Base-by-base conservation (phyloP, 2,888 invertebrate species). In the Tricholauxania praeusta region DNA sequence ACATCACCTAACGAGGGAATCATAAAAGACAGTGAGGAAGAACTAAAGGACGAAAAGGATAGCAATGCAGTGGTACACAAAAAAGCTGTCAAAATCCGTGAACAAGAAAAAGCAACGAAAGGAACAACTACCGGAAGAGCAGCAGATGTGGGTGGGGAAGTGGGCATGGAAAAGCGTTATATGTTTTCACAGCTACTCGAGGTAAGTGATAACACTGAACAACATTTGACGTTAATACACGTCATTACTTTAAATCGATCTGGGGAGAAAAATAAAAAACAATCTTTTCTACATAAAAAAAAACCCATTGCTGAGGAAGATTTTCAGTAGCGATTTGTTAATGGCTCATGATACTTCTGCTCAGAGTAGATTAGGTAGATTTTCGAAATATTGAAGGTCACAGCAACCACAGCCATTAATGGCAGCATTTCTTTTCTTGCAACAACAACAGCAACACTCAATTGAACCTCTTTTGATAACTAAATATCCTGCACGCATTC, bases 171-270 rank as follows among this genome's bases (percentile, higher is more conserved):
- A 39, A 59, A 65, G 53, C 72, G 64, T 4, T 86, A 86, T 48
- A 78, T 85, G 72, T 86, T 86, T 75, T 86, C 85, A 8, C 81
- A 86, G 72, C 76, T 86, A n/a, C 80, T 85, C 65, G 82, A 84
- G 73, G 81, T 81, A 66, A 74, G 77, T 59, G 17, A 47, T 39
- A 39, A 39, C 10, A 39, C 7, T 39, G 39, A 28, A 39, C 6
- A 39, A 39, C 6, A 10, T 39, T 39, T 39, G 39, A 39, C 10
- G 39, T 39, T 10, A 6, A 39, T 39, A 39, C 10, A 39, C 39
- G 39, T 39, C 39, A 39, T 39, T 39, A 10, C 10, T 7, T 10
- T 39, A 39, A 39, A 39, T 39, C 10, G 4, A 28, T 28, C 28
- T 28, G 28, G 3, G 28, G 28, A 28, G 28, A 28, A 28, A 28